Evolutionary conservation across 2,113 vertebrate genomes (phyloP).

Genomic region (Trematocara stigmaticum): DNA sequence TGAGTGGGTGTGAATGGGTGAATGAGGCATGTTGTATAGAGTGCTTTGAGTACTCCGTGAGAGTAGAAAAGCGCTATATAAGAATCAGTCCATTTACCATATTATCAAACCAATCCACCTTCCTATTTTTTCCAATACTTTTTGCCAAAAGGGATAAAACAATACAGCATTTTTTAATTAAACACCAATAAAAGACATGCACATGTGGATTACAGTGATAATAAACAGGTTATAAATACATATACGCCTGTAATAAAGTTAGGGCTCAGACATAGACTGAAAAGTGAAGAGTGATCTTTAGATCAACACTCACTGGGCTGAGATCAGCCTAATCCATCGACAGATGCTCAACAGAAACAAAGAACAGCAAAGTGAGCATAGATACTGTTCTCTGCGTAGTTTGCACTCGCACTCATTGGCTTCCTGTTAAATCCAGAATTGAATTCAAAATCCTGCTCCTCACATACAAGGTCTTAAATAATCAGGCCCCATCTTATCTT

Average conservation of each 20-base stretch:
- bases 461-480: too few species aligned
- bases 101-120: too few species aligned
- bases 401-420: not conserved
- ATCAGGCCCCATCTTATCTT: too few species aligned
- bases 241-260: not conserved
- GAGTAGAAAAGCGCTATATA: too few species aligned
- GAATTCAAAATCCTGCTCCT: too few species aligned
- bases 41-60: too few species aligned
- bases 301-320: not conserved
- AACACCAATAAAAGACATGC: not conserved
- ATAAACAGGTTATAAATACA: not conserved
- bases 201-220: fast-evolving
- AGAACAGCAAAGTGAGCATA: not conserved
- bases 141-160: too few species aligned
- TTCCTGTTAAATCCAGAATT: too few species aligned
- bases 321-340: not conserved
- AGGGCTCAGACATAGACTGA: not conserved
- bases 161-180: not conserved
- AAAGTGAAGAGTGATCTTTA: not conserved
- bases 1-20: too few species aligned
- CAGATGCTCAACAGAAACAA: not conserved
- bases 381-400: not conserved
- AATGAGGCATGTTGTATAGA: too few species aligned
- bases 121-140: too few species aligned
- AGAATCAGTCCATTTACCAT: too few species aligned